Base-by-base conservation (phyloP, 2,888 invertebrate genomes). In the Trissonchulus latispiculum region DNA sequence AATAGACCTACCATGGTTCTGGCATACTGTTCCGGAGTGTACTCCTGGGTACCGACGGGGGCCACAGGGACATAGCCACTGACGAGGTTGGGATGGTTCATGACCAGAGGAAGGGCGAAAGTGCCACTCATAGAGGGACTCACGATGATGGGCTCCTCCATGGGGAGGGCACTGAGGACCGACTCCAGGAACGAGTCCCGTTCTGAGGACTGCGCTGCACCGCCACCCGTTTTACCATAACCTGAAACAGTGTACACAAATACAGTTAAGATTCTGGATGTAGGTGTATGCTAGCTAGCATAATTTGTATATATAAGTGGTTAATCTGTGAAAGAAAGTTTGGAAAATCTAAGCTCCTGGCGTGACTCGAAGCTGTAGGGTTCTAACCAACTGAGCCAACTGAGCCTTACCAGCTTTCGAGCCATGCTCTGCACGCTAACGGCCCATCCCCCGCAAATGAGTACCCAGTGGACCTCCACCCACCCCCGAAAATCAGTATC, bases 101-200 rank as follows among this genome's bases (percentile, higher is more conserved):
- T 80, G 36, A 86, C 73, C 77, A 81, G 84, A 0, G 84, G 84
- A 32, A 86, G 77, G 2, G 85, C 79, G 77, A 81, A 86, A 1
- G 76, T 71, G 1, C 87, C 87, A 77, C 85, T 85, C 85, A 86
- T 85, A 1, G 86, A 86, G 0, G 86, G 86, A 66, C 84, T 83
- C 1, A 87, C 81, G 29, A 87, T 77, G 1, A 86, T 83, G 2
- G 85, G 83, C 23, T 77, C 74, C 0, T 76, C 76, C 73, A 85
- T 73, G 1, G 79, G 75, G 29, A 84, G 73, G 1, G 75, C 74
- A 3, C 75, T 72, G 1, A 85, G 78, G 8, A 84, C 73, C 1
- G 78, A 76, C 23, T 77, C 78, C 61, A 85, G 73, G 74, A 84
- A 84, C 2, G 77, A 75, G 3, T 73, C 81, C 61, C 71, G 73